These are phyloP conservation scores for Stichodactyla helianthus DNA, from an alignment of 64 coral and sea anemone genomes.

Conservation along the genomic window DNA sequence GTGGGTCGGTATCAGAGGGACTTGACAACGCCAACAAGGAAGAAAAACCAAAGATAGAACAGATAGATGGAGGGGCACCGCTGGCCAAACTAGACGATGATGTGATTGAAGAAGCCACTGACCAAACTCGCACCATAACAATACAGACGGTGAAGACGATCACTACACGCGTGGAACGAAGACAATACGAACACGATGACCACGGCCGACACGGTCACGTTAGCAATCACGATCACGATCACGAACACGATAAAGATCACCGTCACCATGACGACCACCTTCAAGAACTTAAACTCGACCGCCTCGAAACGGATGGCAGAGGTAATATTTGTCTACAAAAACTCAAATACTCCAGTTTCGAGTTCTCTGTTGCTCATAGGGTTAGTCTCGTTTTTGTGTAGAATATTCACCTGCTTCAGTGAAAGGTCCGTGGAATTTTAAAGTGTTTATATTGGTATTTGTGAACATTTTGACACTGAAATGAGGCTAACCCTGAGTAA, in stretches of 20 bases:
- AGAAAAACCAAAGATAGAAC: conserved; percentile 19
- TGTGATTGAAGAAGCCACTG: neutral
- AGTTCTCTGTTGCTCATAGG: too few relatives aligned
- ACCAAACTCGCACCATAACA: neutral
- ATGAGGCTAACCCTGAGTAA: too few relatives aligned
- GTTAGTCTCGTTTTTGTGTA: too few relatives aligned
- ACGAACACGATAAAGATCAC: neutral
- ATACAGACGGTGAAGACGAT: neutral
- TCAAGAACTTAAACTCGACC: too few relatives aligned
- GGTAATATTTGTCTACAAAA: neutral
- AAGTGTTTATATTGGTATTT: too few relatives aligned
- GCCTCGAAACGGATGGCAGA: neutral
- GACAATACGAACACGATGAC: neutral
- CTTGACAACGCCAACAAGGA: neutral
- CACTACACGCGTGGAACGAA: neutral
- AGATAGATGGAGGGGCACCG: conserved; percentile 13
- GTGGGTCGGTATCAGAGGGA: neutral
- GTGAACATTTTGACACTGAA: too few relatives aligned
- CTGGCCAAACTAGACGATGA: conserved; percentile 30
- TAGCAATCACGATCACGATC: neutral
- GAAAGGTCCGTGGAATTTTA: too few relatives aligned
- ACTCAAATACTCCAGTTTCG: too few relatives aligned
- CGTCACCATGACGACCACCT: neutral
- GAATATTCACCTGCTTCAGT: too few relatives aligned
- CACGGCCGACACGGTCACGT: neutral